Conservation (phyloP, 2,797 vertebrate species). For the Mormyrus proboscirostris region DNA sequence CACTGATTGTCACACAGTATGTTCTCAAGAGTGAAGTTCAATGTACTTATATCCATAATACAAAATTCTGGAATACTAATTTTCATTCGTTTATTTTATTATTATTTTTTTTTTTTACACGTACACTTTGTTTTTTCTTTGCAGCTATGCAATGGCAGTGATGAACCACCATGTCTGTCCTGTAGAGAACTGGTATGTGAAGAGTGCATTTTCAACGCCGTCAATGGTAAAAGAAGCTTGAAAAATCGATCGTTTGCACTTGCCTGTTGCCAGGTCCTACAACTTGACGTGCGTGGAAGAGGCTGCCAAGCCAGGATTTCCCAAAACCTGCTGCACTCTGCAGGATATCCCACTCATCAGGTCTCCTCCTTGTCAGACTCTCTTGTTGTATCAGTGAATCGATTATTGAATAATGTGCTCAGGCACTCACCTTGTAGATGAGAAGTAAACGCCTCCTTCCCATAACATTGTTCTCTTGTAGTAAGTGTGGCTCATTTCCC, state of each 20-base stretch:
- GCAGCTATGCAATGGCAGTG: conserved; percentile 88
- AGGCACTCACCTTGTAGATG: neutral
- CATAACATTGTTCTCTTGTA: conserved; percentile 37
- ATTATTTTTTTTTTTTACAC: neutral
- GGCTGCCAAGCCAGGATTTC: conserved; percentile 71
- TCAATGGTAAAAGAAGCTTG: neutral
- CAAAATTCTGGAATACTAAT: neutral
- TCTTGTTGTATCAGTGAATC: neutral
- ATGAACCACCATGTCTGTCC: conserved; percentile 93
- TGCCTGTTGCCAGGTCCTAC: conserved; percentile 66
- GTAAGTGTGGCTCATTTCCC: conserved; percentile 83
- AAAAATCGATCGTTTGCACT: neutral
- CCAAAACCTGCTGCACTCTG: conserved; percentile 84
- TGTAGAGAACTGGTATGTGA: conserved; percentile 83
- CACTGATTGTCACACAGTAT: neutral
- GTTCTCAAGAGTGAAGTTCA: neutral
- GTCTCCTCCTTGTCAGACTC: conserved; percentile 42
- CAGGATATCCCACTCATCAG: conserved; percentile 88
- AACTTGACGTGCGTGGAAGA: conserved; percentile 81
- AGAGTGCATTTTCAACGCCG: neutral
- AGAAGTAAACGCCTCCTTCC: neutral
- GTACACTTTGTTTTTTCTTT: conserved; percentile 25
- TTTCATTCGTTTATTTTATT: neutral
- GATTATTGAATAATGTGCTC: neutral
- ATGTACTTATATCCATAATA: neutral